These are phyloP conservation scores for Pipistrellus pygmaeus DNA, from an alignment of 2,797 vertebrate species.

Conservation along the genomic window DNA sequence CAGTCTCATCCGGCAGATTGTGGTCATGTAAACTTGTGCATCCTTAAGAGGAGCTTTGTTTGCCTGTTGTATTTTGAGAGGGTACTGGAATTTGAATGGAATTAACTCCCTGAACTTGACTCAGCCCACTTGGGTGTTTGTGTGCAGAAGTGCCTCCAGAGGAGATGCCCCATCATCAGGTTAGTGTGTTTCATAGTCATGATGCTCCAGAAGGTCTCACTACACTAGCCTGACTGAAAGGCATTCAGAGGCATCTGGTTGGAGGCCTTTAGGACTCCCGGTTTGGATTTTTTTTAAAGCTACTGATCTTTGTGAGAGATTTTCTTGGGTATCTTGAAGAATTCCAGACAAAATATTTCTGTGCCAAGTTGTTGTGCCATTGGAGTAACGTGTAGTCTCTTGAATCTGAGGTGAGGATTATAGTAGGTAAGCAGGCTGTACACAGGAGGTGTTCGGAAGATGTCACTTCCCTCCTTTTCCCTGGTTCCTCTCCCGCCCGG, in stretches of 20 bases:
- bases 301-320: background rate
- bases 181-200: background rate
- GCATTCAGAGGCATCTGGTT: background rate
- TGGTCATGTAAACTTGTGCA: background rate
- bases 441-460: background rate
- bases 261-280: background rate
- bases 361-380: background rate
- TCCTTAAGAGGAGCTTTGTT: background rate
- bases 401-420: background rate
- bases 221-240: background rate
- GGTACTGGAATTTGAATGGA: background rate
- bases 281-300: background rate
- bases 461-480: background rate
- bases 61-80: background rate
- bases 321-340: background rate
- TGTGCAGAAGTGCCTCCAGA: background rate
- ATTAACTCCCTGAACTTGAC: background rate
- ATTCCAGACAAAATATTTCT: background rate
- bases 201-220: background rate
- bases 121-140: background rate
- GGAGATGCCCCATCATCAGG: background rate
- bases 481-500: background rate
- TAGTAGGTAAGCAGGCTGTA: background rate
- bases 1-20: background rate
- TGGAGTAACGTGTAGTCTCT: background rate